Conservation (phyloP, 2,888 invertebrate genomes). For the Stenodera caucasica region DNA sequence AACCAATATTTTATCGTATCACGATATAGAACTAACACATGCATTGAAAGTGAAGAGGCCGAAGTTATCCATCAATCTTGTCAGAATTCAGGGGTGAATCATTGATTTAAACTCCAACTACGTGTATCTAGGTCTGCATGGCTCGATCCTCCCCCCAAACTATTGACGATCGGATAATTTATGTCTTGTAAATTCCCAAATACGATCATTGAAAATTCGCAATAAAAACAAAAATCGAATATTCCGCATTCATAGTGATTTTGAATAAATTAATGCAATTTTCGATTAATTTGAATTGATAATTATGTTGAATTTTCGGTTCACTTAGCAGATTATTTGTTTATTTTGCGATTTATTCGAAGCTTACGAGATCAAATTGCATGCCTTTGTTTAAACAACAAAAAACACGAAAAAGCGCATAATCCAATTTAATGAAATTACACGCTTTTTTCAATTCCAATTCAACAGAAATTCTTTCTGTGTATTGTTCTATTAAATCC, state of each 20-base stretch:
- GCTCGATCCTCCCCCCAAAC: background rate
- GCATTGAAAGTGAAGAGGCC: slow-evolving; percentile 23
- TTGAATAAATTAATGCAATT: too few relatives aligned
- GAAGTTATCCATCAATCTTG: slow-evolving; percentile 36
- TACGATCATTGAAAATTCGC: background rate
- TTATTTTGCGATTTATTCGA: background rate
- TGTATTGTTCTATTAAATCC: background rate
- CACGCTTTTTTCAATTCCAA: background rate
- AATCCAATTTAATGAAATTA: background rate
- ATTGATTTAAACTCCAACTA: slow-evolving; percentile 29
- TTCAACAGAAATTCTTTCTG: too few relatives aligned
- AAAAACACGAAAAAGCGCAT: background rate
- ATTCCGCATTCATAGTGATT: too few relatives aligned
- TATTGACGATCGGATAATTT: background rate
- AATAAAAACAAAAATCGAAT: too few relatives aligned
- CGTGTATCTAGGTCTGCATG: background rate
- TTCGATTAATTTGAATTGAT: too few relatives aligned
- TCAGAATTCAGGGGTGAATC: slow-evolving; percentile 24
- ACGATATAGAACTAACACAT: slow-evolving; percentile 12
- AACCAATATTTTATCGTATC: background rate
- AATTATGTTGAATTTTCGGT: too few relatives aligned
- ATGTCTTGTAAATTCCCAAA: background rate
- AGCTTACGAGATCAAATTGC: background rate
- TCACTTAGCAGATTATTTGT: background rate
- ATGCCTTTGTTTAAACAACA: background rate